phyloP scores from a whole-genome alignment of 2,888 invertebrate species.

The Meiosimyza decipiens region DNA sequence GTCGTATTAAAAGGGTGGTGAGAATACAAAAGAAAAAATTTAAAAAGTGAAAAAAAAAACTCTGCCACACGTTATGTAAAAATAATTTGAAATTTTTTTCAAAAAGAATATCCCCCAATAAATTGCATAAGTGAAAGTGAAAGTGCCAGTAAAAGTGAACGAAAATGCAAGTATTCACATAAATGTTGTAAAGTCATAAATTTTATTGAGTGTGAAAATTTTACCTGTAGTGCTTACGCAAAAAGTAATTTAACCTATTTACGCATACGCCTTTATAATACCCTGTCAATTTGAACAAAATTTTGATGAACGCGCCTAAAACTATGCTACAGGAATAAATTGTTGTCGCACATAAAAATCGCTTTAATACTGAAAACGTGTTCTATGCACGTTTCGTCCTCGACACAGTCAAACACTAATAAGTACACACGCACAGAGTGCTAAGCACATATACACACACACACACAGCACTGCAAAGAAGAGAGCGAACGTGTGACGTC shows the following conservation, averaged over 20 bases:
- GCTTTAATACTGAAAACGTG: slow-evolving; percentile 18
- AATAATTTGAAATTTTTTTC: neutral
- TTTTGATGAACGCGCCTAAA: slow-evolving; percentile 30
- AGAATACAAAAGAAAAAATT: slow-evolving; percentile 10
- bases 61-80: slow-evolving; percentile 2
- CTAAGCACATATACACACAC: slow-evolving; percentile 22
- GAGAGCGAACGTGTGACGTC: slow-evolving; percentile 24
- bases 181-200: neutral
- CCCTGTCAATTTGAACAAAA: slow-evolving; percentile 22
- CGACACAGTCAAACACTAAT: slow-evolving; percentile 23
- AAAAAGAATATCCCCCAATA: too few species aligned
- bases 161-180: neutral
- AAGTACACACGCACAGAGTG: neutral
- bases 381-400: slow-evolving; percentile 10
- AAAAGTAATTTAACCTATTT: too few species aligned
- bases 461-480: slow-evolving; percentile 10
- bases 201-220: too few species aligned
- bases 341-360: slow-evolving; percentile 2
- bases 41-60: slow-evolving; percentile 31
- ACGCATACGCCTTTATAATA: too few species aligned
- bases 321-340: slow-evolving; percentile 16
- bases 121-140: neutral
- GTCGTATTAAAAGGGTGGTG: too few species aligned
- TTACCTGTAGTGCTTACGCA: too few species aligned
- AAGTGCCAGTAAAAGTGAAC: slow-evolving; percentile 11